These are phyloP conservation scores for Propithecus perrieri DNA, from an alignment of 2,797 vertebrate species.

Conservation along the genomic window DNA sequence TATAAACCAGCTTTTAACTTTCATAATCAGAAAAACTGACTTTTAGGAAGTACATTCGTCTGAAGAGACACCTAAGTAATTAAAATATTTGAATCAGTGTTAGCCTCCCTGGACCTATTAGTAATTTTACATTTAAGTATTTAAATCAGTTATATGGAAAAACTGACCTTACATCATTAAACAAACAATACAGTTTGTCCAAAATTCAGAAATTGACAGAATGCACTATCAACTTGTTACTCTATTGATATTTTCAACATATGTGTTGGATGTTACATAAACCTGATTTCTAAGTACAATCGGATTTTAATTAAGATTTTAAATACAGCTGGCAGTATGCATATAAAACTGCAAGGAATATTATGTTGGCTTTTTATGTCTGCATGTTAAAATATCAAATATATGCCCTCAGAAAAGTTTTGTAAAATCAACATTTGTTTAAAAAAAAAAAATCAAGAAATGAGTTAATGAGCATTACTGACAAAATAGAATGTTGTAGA, in stretches of 20 bases:
- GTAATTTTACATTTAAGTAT: not conserved
- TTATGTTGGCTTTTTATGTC: not conserved
- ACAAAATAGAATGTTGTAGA: conserved; percentile 6
- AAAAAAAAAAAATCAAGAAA: not conserved
- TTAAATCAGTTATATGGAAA: conserved; percentile 19
- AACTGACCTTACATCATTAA: not conserved
- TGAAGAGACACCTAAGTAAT: conserved; percentile 22
- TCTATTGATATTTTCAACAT: not conserved
- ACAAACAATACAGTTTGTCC: not conserved
- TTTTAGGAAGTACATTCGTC: conserved; percentile 31
- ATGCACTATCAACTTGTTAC: not conserved
- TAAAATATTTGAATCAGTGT: not conserved
- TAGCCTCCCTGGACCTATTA: not conserved
- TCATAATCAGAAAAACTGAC: not conserved
- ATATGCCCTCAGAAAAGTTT: not conserved
- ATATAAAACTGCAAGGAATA: not conserved
- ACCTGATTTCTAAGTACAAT: conserved; percentile 14
- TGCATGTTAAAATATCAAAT: conserved; percentile 3
- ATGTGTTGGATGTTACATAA: not conserved
- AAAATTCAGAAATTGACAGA: conserved; percentile 7
- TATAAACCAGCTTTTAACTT: conserved; percentile 37
- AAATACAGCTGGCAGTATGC: not conserved
- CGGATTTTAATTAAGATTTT: conserved; percentile 45
- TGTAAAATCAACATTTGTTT: conserved; percentile 36
- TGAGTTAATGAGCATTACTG: not conserved